A percentile compares a stretch with the other conserved stretches of the same genome.
Conservation (phyloP, 2,888 invertebrate genomes). For the Amblyjoppa fuscipennis region DNA sequence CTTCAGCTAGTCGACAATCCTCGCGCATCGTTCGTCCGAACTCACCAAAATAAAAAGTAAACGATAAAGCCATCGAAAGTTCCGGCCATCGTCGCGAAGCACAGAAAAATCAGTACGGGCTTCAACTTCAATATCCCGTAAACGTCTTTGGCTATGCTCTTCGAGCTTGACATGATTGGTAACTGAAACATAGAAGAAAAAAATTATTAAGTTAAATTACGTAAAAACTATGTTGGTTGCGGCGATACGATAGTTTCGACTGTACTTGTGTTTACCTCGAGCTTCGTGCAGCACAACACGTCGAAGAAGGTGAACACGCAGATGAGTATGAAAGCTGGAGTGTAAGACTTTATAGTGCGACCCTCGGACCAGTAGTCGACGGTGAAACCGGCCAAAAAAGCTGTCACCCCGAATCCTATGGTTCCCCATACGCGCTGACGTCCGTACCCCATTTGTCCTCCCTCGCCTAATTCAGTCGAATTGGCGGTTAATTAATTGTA, state of each 20-base stretch:
- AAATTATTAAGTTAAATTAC: neutral
- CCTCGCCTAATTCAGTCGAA: conserved; percentile 86
- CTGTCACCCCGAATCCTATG: conserved; percentile 91
- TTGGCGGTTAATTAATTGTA: too few relatives aligned
- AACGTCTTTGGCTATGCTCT: conserved; percentile 90
- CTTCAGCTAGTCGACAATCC: neutral
- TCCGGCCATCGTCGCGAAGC: conserved; percentile 91
- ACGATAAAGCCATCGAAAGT: conserved; percentile 93
- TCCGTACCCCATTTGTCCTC: conserved; percentile 90
- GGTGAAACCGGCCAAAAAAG: conserved; percentile 90
- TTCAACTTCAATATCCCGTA: conserved; percentile 88
- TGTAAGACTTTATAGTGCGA: conserved; percentile 88
- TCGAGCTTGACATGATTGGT: conserved; percentile 89
- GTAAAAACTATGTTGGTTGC: neutral
- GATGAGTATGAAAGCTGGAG: conserved; percentile 91
- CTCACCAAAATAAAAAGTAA: conserved; percentile 93
- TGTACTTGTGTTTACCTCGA: conserved; percentile 86
- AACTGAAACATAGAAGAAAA: conserved; percentile 86
- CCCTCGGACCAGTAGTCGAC: conserved; percentile 89
- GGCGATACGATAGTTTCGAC: neutral
- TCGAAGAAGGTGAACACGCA: conserved; percentile 89
- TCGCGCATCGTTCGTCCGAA: conserved; percentile 44
- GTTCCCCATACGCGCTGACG: conserved; percentile 94
- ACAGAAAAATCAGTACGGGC: conserved; percentile 89
- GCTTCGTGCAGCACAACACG: conserved; percentile 88